Conservation (phyloP, 1,140 invertebrate genomes). For the Drosophila kikkawai region DNA sequence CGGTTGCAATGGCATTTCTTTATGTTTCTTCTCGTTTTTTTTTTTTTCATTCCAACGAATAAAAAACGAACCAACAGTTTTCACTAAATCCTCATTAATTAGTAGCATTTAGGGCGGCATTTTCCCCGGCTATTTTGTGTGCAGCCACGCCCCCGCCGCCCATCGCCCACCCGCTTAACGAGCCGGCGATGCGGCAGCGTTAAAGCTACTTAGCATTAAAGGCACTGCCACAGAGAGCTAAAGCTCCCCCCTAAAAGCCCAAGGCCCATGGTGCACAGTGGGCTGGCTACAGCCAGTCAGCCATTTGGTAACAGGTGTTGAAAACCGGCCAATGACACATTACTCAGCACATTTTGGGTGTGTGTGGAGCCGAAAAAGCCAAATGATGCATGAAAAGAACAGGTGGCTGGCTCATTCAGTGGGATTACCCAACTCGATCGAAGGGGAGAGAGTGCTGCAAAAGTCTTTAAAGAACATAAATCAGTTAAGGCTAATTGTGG, state of each 20-base stretch:
- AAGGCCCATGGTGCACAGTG: conserved; percentile 54
- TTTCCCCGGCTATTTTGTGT: conserved; percentile 28
- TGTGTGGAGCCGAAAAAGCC: conserved; percentile 21
- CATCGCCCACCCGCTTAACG: conserved; percentile 42
- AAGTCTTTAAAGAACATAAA: conserved; percentile 50
- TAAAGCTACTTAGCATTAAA: conserved; percentile 78
- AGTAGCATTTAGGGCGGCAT: conserved; percentile 80
- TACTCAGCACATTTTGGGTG: conserved; percentile 60
- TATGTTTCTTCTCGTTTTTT: conserved; percentile 7
- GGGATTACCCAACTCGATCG: conserved; percentile 45
- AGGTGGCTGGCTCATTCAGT: conserved; percentile 58
- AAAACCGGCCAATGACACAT: conserved; percentile 67
- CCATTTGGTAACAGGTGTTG: conserved; percentile 66
- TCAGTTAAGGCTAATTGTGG: conserved; percentile 50
- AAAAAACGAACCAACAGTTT: conserved; percentile 63
- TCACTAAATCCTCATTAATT: conserved; percentile 84
- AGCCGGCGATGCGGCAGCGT: conserved; percentile 56
- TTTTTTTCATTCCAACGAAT: conserved; percentile 32
- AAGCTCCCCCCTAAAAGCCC: background rate
- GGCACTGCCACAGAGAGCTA: conserved; percentile 19
- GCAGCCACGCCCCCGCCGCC: conserved; percentile 44
- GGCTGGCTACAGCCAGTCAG: conserved; percentile 38
- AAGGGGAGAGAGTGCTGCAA: background rate
- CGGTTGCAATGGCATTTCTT: conserved; percentile 55
- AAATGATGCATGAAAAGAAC: conserved; percentile 70